Evolutionary conservation across 2,797 vertebrate genomes (phyloP), one percentile per base, ranked within the genome.

Genomic region (Fratercula arctica): DNA sequence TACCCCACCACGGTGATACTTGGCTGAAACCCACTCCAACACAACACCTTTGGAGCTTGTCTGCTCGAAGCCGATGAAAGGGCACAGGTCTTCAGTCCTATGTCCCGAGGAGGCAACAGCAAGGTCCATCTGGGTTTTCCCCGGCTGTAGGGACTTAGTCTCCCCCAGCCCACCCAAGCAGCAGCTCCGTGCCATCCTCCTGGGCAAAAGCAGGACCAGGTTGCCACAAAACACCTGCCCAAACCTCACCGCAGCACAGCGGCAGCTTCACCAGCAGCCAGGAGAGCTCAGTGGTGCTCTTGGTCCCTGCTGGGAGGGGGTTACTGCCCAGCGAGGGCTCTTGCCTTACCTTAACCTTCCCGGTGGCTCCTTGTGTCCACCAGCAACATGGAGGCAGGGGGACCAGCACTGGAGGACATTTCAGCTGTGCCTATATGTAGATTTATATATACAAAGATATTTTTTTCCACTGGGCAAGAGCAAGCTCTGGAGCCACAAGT

Each of bases 331-430:
- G 17, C 0, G 1, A 11, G 16, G 8, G 3, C 6, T 78, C 7
- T 37, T 78, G 13, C 5, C 50, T 75, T 35, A 61, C 81, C 57
- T 66, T 20, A 10, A 8, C 37, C n/a, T 64, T 74, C 59, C 69
- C 6, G 0, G 28, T 0, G 16, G 20, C 57, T 84, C 46, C 45
- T 70, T 0, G 0, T 5, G 5, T 33, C 39, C 48, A 3, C n/a
- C 9, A 9, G 16, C 56, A n/a, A 7, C 1, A 0, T 0, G 8
- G 3, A 23, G 23, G 25, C 43, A 33, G 31, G 17, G 19, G 17
- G 4, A 73, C 56, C 59, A 88, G 54, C 81, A 35, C 57, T 17
- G 23, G 7, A 51, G 39, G 4, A 2, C 21, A 25, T 33, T 7
- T 10, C 45, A 60, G 29, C n/a, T 48, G 1, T 5, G 16, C 2